These are phyloP conservation scores for Nephrotoma appendiculata DNA, from an alignment of 2,888 invertebrate species.

Conservation along the genomic window DNA sequence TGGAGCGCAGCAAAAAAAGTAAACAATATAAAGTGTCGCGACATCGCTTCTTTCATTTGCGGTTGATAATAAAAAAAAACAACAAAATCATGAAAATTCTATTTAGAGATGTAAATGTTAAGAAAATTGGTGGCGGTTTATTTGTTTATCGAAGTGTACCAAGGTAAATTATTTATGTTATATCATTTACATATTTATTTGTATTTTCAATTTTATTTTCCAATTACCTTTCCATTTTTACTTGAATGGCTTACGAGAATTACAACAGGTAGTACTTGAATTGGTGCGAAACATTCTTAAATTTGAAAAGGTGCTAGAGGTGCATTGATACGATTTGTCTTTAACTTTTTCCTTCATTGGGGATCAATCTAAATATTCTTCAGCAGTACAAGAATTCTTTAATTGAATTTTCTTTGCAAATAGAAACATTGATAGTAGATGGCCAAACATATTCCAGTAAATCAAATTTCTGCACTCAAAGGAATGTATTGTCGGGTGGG, in stretches of 20 bases:
- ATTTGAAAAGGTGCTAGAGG: too few relatives aligned
- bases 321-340: too few relatives aligned
- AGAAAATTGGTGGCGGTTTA: background rate
- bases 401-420: too few relatives aligned
- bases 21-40: background rate
- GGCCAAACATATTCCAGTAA: too few relatives aligned
- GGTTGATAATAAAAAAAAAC: background rate
- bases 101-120: background rate
- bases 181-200: background rate
- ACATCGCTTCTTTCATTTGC: background rate
- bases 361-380: too few relatives aligned
- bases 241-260: background rate
- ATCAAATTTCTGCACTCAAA: too few relatives aligned
- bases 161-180: background rate
- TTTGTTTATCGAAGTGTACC: background rate
- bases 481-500: too few relatives aligned
- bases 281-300: too few relatives aligned
- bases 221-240: background rate
- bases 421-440: too few relatives aligned
- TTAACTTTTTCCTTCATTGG: too few relatives aligned
- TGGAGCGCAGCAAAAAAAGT: background rate
- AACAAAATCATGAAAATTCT: background rate
- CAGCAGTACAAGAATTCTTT: too few relatives aligned
- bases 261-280: too few relatives aligned
- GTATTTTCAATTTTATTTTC: background rate